These are phyloP conservation scores for Picathartes gymnocephalus DNA, from an alignment of 2,113 vertebrate species.

Conservation along the genomic window DNA sequence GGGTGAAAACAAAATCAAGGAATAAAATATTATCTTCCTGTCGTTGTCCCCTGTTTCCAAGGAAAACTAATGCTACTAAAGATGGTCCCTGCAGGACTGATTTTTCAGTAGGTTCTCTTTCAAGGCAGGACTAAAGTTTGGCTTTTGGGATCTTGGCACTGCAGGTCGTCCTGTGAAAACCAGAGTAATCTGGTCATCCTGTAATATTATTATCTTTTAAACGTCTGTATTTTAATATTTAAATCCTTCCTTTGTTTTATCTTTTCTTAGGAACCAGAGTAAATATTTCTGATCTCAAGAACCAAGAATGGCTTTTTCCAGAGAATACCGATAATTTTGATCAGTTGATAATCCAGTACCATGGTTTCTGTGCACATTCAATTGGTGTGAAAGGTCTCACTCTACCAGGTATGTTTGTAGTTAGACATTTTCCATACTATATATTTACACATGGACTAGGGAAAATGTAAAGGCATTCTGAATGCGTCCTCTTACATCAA, in stretches of 20 bases:
- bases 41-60: neutral
- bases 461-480: neutral
- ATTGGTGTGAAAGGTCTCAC: conserved; percentile 79
- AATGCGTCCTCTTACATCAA: neutral
- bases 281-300: conserved; percentile 64
- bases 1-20: neutral
- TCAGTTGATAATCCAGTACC: conserved; percentile 81
- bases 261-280: conserved; percentile 75
- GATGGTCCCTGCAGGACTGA: neutral
- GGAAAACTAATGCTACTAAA: neutral
- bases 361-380: conserved; percentile 82
- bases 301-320: conserved; percentile 86
- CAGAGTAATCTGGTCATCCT: neutral
- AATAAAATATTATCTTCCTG: neutral
- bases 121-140: neutral
- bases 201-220: neutral
- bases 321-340: conserved; percentile 74
- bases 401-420: conserved; percentile 79
- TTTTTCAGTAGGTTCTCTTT: neutral
- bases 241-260: neutral
- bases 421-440: neutral
- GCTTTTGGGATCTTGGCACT: neutral
- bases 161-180: neutral
- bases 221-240: neutral
- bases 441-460: neutral